These are phyloP conservation scores for Siniperca obscura DNA, from an alignment of 2,797 vertebrate species.

Conservation along the genomic window DNA sequence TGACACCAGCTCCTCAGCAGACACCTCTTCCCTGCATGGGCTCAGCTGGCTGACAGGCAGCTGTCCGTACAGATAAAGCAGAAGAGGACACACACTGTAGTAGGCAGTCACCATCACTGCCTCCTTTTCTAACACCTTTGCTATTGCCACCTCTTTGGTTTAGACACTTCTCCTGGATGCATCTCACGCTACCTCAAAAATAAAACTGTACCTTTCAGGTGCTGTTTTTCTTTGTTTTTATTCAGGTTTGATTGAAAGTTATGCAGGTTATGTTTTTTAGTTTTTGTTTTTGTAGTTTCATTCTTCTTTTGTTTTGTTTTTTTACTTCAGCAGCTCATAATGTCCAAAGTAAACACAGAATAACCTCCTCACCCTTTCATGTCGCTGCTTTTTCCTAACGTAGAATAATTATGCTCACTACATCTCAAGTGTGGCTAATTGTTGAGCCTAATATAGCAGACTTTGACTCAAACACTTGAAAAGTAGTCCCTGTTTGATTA, in stretches of 20 bases:
- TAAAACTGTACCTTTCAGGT: constrained; percentile 7
- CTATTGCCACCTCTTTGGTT: constrained; percentile 46
- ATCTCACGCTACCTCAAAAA: constrained; percentile 25
- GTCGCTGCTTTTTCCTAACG: constrained; percentile 16
- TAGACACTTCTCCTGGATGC: constrained; percentile 29
- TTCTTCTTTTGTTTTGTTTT: background rate
- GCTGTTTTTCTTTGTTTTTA: constrained; percentile 8
- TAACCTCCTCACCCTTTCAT: background rate
- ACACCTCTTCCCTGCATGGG: constrained; percentile 69
- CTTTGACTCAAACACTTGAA: constrained; percentile 56
- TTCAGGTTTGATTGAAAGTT: background rate
- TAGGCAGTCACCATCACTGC: constrained; percentile 58
- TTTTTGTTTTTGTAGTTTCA: background rate
- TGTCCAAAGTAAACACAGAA: constrained; percentile 18
- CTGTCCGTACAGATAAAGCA: constrained; percentile 78
- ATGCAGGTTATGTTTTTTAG: background rate
- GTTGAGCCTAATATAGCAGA: constrained; percentile 40
- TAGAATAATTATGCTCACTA: constrained; percentile 24
- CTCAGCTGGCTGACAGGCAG: constrained; percentile 83
- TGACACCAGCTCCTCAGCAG: constrained; percentile 76
- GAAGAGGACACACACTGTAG: constrained; percentile 71
- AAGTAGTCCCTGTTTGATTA: constrained; percentile 78
- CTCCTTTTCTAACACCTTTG: constrained; percentile 66
- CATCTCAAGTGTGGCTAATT: constrained; percentile 58
- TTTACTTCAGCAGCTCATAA: background rate